Evolutionary conservation across 2,888 invertebrate genomes (phyloP).

Genomic region (Trichogramma evanescens): DNA sequence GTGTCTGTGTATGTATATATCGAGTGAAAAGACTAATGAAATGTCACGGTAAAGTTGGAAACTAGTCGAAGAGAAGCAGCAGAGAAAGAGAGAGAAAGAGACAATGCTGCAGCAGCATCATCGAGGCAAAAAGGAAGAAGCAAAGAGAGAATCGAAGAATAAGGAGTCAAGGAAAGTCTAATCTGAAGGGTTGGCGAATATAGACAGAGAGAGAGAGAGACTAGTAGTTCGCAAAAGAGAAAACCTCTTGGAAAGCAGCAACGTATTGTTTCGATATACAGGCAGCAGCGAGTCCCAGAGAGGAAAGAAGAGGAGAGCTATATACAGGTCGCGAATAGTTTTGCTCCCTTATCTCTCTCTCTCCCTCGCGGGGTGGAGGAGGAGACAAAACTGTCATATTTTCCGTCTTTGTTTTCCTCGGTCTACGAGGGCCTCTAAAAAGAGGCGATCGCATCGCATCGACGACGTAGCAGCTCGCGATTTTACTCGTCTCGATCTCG

Average conservation of each 20-base stretch:
- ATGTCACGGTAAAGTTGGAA: slow-evolving; percentile 13
- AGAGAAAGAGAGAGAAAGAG: slow-evolving; percentile 29
- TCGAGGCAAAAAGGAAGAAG: too few relatives aligned
- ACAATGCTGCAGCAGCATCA: slow-evolving; percentile 29
- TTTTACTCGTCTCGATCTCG: too few relatives aligned
- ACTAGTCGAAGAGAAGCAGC: slow-evolving; percentile 8
- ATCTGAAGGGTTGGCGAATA: slow-evolving; percentile 32
- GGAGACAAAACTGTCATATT: too few relatives aligned
- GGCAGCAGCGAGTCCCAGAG: not conserved
- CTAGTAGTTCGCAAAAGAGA: not conserved
- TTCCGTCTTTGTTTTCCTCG: too few relatives aligned
- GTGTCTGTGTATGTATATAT: too few relatives aligned
- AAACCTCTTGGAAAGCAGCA: not conserved
- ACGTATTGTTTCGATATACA: too few relatives aligned
- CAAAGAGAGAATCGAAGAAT: too few relatives aligned
- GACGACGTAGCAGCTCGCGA: too few relatives aligned
- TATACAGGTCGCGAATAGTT: too few relatives aligned
- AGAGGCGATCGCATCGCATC: too few relatives aligned
- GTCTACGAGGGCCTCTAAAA: too few relatives aligned
- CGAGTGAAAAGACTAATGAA: slow-evolving; percentile 20
- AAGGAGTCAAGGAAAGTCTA: slow-evolving; percentile 23
- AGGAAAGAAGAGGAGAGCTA: slow-evolving; percentile 13
- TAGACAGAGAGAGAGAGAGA: too few relatives aligned
- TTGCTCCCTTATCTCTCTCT: slow-evolving; percentile 1
- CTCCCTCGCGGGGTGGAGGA: not conserved